Conservation (phyloP, 2,113 vertebrate species). For the Bombycilla garrulus region DNA sequence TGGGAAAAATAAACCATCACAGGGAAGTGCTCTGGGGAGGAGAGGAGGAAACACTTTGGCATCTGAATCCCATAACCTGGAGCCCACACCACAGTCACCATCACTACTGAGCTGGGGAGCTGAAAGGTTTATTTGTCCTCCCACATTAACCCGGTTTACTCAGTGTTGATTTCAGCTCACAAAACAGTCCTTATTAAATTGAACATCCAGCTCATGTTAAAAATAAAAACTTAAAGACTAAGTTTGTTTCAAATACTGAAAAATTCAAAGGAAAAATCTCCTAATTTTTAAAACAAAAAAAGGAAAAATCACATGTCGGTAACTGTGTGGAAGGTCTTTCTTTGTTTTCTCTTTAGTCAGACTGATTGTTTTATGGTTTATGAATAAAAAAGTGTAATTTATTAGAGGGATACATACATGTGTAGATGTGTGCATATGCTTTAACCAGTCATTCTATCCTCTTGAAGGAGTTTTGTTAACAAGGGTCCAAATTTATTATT, state of each 20-base stretch:
- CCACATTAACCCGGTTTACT: neutral
- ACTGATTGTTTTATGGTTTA: neutral
- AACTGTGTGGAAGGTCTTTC: neutral
- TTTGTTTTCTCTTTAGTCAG: neutral
- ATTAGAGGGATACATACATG: neutral
- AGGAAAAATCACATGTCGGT: rapidly evolving
- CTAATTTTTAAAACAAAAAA: neutral
- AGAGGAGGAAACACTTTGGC: neutral
- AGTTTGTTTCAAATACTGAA: neutral
- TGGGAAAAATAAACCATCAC: neutral
- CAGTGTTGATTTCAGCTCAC: neutral
- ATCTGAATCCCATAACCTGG: neutral
- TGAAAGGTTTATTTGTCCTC: neutral
- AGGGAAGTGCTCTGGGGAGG: neutral
- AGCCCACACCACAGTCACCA: neutral
- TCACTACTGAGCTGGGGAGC: neutral
- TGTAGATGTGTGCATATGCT: neutral
- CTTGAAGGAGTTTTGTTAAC: neutral
- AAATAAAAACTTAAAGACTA: neutral
- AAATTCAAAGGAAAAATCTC: neutral
- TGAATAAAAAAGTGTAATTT: neutral
- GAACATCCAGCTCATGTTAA: neutral
- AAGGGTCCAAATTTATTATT: no score
- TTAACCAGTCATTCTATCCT: neutral
- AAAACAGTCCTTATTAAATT: neutral